A percentile compares a stretch with the other conserved stretches of the same genome.
phyloP scores from a whole-genome alignment of 2,113 vertebrate species.

The Hippolais icterina region DNA sequence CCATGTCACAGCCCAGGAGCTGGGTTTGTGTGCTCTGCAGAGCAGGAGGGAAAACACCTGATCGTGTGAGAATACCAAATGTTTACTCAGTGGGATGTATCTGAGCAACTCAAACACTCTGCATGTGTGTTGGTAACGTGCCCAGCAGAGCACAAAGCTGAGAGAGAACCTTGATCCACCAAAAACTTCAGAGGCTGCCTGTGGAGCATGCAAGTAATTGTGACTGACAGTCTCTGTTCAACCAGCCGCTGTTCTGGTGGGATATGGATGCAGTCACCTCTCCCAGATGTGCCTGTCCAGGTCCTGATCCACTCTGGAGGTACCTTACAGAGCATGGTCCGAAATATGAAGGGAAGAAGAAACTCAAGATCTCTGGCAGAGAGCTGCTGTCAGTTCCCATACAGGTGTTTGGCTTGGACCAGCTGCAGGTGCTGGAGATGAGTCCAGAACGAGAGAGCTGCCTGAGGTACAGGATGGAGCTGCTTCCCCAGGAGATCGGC shows the following conservation, averaged over 20 bases:
- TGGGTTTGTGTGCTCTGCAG: background rate
- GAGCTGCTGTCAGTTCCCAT: background rate
- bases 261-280: background rate
- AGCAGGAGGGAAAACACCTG: background rate
- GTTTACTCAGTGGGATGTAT: constrained; percentile 21
- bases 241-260: background rate
- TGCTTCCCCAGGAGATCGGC: constrained; percentile 46
- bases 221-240: background rate
- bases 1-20: background rate
- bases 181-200: background rate
- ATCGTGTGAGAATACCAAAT: background rate
- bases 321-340: background rate
- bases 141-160: background rate
- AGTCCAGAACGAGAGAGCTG: constrained; percentile 59
- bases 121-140: background rate
- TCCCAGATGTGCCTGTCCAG: background rate
- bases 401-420: constrained; percentile 44
- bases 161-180: background rate
- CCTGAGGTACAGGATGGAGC: constrained; percentile 37
- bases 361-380: constrained; percentile 58
- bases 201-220: rapidly evolving
- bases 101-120: constrained; percentile 33
- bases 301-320: background rate
- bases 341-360: background rate
- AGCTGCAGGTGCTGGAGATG: constrained; percentile 64